Evolutionary conservation across 2,113 vertebrate species (phyloP), one percentile per base, ranked within the genome.

Genomic region (Callipepla californica): DNA sequence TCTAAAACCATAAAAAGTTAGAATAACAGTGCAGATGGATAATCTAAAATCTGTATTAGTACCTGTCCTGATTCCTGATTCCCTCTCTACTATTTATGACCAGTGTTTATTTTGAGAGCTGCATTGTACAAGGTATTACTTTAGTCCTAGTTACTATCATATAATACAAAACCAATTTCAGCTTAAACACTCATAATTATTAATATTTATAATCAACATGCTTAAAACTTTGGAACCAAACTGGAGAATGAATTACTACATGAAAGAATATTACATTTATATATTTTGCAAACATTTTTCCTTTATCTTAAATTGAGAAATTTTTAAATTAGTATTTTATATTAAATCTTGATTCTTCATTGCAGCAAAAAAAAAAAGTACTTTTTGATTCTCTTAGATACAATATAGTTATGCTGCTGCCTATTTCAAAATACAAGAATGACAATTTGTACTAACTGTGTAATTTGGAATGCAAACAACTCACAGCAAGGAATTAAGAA

Each of bases 301-400:
- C 61, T 86, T 84, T 85, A 59, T 26, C 55, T 91, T 89, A 94
- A 82, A 76, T 82, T 40, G 91, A 58, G 44, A 82, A 23, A 10
- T 81, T 95, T 87, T 92, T 73, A 30, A 85, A 89, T 73, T 85
- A 87, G 23, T 22, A 61, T 87, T 94, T 85, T 80, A 82, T 58
- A 89, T 61, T 82, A 91, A 95, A 89, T 23, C 23, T 82, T 85
- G 66, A 91, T 30, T 89, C 53, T 65, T 85, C 23, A 20, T 23
- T 44, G 15, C 13, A 72, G 62, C 57, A 32, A 61, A 89, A 89
- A 40, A 40, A 40, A 36, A 63, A 85, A 69, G 69, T 61, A 87
- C 36, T 67, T 89, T 75, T 48, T 26, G 44, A 70, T 91, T 87
- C n/a, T 67, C 86, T 67, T 12, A 78, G 38, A 80, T 87, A 59